Conservation (phyloP, 2,888 invertebrate genomes). For the Dolomedes plantarius region DNA sequence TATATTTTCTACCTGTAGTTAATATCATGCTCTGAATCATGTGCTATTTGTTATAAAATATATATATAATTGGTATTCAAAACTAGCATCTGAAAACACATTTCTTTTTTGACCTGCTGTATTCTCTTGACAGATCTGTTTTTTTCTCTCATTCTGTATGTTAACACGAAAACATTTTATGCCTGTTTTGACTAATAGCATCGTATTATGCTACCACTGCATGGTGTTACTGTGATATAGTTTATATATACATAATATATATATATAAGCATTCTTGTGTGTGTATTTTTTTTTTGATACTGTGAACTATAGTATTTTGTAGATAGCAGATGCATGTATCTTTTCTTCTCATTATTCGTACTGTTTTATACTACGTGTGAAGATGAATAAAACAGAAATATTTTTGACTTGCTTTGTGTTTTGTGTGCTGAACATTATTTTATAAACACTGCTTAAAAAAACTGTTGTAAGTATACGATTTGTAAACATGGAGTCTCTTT, state of each 20-base stretch:
- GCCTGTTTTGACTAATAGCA: neutral
- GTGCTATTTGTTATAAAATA: too few species aligned
- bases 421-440: neutral
- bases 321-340: conserved; percentile 27
- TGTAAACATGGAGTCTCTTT: too few species aligned
- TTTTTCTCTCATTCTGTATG: neutral
- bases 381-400: conserved; percentile 31
- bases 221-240: conserved; percentile 55
- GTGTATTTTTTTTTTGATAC: conserved; percentile 18
- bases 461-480: too few species aligned
- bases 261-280: neutral
- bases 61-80: too few species aligned
- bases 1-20: too few species aligned
- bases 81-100: too few species aligned
- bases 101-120: too few species aligned
- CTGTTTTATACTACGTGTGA: neutral
- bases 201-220: conserved; percentile 9
- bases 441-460: too few species aligned
- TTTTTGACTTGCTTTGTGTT: conserved; percentile 9
- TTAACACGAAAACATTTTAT: neutral
- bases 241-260: conserved; percentile 20
- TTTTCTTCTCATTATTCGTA: conserved; percentile 16
- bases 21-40: too few species aligned
- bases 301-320: neutral
- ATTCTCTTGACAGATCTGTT: too few species aligned